A percentile compares a stretch with the other conserved stretches of the same genome.
Conservation (phyloP, 92 coral and sea anemone genomes). For the Phenganax marumi region DNA sequence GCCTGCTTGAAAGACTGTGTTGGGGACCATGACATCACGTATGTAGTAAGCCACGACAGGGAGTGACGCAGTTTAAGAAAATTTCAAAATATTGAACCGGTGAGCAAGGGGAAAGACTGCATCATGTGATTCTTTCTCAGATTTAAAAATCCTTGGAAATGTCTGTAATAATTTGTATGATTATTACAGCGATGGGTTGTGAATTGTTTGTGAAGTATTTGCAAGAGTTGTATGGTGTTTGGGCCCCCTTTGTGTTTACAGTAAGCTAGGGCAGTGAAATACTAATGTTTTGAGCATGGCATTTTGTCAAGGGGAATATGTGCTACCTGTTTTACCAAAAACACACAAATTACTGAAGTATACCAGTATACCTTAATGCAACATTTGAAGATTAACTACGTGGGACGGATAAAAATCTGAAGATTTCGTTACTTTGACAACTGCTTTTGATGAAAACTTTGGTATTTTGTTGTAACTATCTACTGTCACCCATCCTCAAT, state of each 20-base stretch:
- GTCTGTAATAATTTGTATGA: background rate
- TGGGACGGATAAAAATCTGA: too few species aligned
- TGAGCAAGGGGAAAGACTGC: background rate
- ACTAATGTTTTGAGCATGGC: slow-evolving; percentile 20
- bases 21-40: slow-evolving; percentile 46
- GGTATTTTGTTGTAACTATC: background rate
- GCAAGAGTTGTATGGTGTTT: slow-evolving; percentile 37
- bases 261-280: background rate
- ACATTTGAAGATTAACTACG: too few species aligned
- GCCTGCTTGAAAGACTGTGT: slow-evolving; percentile 53
- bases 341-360: background rate
- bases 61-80: slow-evolving; percentile 18
- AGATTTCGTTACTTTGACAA: background rate
- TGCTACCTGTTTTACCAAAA: background rate
- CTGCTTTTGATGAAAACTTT: slow-evolving; percentile 4
- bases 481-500: background rate
- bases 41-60: slow-evolving; percentile 43
- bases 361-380: too few species aligned
- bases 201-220: slow-evolving; percentile 36
- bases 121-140: background rate
- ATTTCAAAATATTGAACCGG: slow-evolving; percentile 19
- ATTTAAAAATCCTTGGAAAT: slow-evolving; percentile 9
- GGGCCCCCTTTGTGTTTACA: background rate
- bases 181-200: slow-evolving; percentile 29
- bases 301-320: background rate